Percentiles rank a stretch among this genome's conserved stretches.
These are phyloP conservation scores for Synanthedon myopaeformis DNA, from an alignment of 2,888 invertebrate genomes.

Conservation along the genomic window DNA sequence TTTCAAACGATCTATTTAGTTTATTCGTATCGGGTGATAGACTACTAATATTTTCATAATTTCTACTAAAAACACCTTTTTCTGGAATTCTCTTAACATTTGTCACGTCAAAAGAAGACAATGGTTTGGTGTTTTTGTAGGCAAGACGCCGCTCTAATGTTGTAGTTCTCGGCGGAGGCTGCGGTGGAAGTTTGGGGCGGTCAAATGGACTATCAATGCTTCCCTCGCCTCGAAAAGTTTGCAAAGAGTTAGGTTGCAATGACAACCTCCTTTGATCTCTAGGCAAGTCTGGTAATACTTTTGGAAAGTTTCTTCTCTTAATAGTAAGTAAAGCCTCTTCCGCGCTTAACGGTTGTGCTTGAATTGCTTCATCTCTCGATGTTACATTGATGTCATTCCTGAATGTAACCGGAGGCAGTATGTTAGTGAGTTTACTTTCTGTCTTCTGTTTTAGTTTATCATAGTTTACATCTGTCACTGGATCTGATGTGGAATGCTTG, in stretches of 20 bases:
- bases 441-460: conserved; percentile 44
- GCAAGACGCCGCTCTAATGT: conserved; percentile 73
- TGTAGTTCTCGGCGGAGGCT: conserved; percentile 81
- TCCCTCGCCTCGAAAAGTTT: conserved; percentile 45
- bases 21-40: conserved; percentile 23
- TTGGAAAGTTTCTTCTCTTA: conserved; percentile 83
- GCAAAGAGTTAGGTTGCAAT: conserved; percentile 68
- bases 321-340: conserved; percentile 81
- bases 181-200: conserved; percentile 69
- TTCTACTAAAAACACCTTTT: conserved; percentile 16
- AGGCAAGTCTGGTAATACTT: conserved; percentile 85
- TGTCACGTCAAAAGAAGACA: conserved; percentile 46
- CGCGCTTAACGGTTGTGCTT: conserved; percentile 61
- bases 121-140: conserved; percentile 47
- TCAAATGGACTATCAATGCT: conserved; percentile 38
- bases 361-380: conserved; percentile 69
- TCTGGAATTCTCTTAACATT: conserved; percentile 30
- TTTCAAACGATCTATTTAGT: conserved; percentile 31
- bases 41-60: conserved; percentile 51
- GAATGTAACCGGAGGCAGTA: conserved; percentile 57
- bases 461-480: conserved; percentile 72
- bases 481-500: conserved; percentile 77
- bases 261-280: conserved; percentile 72
- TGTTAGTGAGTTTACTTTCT: conserved; percentile 29
- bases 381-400: conserved; percentile 81